These are phyloP conservation scores for Tuberolachnus salignus DNA, from an alignment of 2,888 invertebrate species.

Conservation along the genomic window DNA sequence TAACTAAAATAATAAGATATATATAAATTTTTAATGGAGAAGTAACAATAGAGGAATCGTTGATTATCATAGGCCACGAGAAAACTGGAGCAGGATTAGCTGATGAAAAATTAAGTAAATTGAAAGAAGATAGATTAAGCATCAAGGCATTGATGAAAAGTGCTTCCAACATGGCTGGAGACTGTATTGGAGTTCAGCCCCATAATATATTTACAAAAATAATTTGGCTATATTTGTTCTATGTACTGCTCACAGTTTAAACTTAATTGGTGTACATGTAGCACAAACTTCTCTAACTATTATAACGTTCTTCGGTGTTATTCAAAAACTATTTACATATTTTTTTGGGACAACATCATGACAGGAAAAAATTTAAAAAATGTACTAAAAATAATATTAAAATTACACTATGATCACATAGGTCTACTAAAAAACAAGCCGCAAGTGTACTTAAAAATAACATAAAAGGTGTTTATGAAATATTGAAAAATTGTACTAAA, in stretches of 20 bases:
- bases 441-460: constrained; percentile 44
- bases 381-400: constrained; percentile 26
- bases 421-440: constrained; percentile 39
- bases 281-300: constrained; percentile 38
- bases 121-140: constrained; percentile 56
- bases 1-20: constrained; percentile 42
- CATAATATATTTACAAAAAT: constrained; percentile 26
- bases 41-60: constrained; percentile 41
- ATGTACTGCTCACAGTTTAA: constrained; percentile 47
- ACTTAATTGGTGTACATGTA: constrained; percentile 41
- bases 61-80: constrained; percentile 37
- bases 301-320: constrained; percentile 41
- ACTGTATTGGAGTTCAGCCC: constrained; percentile 14
- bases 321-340: constrained; percentile 40
- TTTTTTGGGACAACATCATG: constrained; percentile 15
- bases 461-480: constrained; percentile 14
- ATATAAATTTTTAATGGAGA: constrained; percentile 37
- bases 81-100: constrained; percentile 47
- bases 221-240: constrained; percentile 34
- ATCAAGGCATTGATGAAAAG: constrained; percentile 58
- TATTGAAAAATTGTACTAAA: neutral
- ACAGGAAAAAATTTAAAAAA: no score
- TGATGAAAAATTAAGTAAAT: constrained; percentile 54
- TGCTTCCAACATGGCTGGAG: constrained; percentile 58
- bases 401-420: constrained; percentile 34